These are phyloP conservation scores for Heliornis fulica DNA, from an alignment of 2,113 vertebrate species.

Conservation along the genomic window DNA sequence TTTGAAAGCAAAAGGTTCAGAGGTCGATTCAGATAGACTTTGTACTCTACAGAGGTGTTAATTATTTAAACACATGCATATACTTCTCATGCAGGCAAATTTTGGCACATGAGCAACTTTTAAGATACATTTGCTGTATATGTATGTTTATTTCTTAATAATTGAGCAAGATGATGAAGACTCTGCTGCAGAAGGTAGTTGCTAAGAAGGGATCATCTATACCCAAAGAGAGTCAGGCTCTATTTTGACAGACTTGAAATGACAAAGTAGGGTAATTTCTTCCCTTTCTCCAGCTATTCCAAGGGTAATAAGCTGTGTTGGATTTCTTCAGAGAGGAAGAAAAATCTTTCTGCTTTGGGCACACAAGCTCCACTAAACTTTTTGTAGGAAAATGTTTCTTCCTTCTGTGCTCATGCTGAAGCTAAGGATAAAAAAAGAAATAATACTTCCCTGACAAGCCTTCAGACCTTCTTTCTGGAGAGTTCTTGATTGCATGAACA, in stretches of 20 bases:
- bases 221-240: neutral
- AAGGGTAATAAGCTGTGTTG: neutral
- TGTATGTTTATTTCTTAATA: neutral
- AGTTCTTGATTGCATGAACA: neutral
- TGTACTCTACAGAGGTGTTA: neutral
- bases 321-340: neutral
- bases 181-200: neutral
- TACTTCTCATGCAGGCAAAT: neutral
- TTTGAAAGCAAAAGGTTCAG: slow-evolving; percentile 8
- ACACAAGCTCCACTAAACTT: neutral
- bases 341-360: neutral
- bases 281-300: neutral
- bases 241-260: neutral
- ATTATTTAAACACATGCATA: neutral
- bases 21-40: slow-evolving; percentile 26
- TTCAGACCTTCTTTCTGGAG: neutral
- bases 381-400: neutral
- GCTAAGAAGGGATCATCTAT: neutral
- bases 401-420: neutral
- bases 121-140: neutral
- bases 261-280: neutral
- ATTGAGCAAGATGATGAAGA: neutral
- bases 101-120: neutral
- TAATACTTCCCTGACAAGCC: neutral
- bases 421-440: neutral